These are phyloP conservation scores for Zaprionus lineosus DNA, from an alignment of 2,888 invertebrate genomes.

Conservation along the genomic window DNA sequence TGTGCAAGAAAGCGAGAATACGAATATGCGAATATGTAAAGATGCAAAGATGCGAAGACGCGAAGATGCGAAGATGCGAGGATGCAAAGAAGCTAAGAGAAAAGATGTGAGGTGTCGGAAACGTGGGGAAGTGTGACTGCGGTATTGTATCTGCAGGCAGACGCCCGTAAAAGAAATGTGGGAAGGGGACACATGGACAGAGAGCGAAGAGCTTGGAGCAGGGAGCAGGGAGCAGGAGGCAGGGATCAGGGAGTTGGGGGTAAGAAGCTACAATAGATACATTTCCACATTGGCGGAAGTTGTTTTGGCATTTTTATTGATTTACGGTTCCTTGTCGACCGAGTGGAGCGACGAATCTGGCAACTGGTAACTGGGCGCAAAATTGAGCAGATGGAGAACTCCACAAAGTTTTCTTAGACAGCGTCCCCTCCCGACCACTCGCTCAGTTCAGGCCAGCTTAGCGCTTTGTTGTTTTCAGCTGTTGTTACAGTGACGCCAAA, in stretches of 20 bases:
- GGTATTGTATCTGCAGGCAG: too few species aligned
- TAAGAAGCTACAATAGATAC: conserved; percentile 40
- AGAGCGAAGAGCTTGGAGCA: too few species aligned
- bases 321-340: conserved; percentile 64
- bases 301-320: conserved; percentile 66
- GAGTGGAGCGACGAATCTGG: conserved; percentile 13
- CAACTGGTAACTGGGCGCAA: conserved; percentile 10
- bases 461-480: conserved; percentile 42
- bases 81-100: too few species aligned
- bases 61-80: too few species aligned
- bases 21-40: too few species aligned
- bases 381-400: conserved; percentile 8
- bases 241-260: not conserved
- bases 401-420: conserved; percentile 38
- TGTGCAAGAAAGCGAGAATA: too few species aligned
- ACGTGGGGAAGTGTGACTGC: too few species aligned
- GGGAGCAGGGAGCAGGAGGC: not conserved
- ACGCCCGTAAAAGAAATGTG: too few species aligned
- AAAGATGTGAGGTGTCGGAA: too few species aligned
- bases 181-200: too few species aligned
- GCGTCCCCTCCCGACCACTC: conserved; percentile 25
- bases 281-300: conserved; percentile 42
- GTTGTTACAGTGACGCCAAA: conserved; percentile 51
- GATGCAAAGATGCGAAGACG: too few species aligned
- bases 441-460: conserved; percentile 7